phyloP scores from a whole-genome alignment of 2,888 invertebrate genomes.

The Netelia melanura region DNA sequence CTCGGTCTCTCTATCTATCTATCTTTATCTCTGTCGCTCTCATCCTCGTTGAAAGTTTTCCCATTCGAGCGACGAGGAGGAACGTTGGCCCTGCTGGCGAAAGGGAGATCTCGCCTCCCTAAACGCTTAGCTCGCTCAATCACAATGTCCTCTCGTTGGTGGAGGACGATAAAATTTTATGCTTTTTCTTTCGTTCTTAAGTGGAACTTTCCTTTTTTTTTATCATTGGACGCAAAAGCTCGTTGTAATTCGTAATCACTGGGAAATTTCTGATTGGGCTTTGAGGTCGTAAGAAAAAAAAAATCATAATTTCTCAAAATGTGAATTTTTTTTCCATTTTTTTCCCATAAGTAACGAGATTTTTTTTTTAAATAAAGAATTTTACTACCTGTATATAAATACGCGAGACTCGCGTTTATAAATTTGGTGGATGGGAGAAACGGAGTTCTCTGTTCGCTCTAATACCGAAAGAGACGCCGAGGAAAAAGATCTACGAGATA shows the following conservation, averaged over 20 bases:
- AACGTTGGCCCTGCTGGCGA: slow-evolving; percentile 19
- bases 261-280: too few species aligned
- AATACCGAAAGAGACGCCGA: slow-evolving; percentile 27
- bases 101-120: neutral
- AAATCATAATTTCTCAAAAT: neutral
- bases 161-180: neutral
- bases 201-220: neutral
- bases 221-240: neutral
- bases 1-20: too few species aligned
- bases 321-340: neutral
- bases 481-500: slow-evolving; percentile 17
- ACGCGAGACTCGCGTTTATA: neutral
- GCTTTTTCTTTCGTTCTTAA: neutral
- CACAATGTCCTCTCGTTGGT: slow-evolving; percentile 7
- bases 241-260: neutral
- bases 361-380: neutral
- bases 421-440: neutral
- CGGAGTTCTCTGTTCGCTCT: slow-evolving; percentile 17
- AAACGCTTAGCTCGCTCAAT: slow-evolving; percentile 58
- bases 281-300: neutral
- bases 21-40: too few species aligned
- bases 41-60: slow-evolving; percentile 49
- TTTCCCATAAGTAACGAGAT: neutral
- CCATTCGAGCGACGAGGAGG: slow-evolving; percentile 54
- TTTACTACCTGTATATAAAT: neutral